Base-by-base conservation (phyloP, 2,113 vertebrate species). In the Dascyllus trimaculatus region DNA sequence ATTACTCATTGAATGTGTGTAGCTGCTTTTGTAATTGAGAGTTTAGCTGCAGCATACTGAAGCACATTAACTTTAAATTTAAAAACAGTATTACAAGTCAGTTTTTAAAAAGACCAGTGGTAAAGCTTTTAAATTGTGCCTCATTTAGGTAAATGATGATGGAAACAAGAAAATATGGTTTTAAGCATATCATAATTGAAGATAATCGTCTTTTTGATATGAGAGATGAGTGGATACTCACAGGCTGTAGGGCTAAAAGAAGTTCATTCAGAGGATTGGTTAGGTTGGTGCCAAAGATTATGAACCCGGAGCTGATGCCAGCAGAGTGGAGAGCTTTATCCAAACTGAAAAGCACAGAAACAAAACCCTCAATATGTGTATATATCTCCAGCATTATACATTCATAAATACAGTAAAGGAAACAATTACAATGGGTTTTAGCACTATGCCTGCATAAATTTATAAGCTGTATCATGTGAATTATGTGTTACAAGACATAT, bases 231-330 rank as follows among this genome's bases (percentile, higher is more conserved):
- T 62, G 43, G 69, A 61, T 78, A 96, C 98, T 98, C 87, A 99
- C 98, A 62, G 95, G 98, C 83, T 99, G 98, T 57, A 99, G 92
- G 77, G 95, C 78, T 87, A 99, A 95, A 79, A 99, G 90, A 67
- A 99, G 93, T 94, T 99, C 97, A 94, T 99, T 99, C 83, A 99
- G 83, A 26, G 98, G 98, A 90, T 99, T 99, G 73, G 96, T 98
- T 59, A 99, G 88, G 92, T 98, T 99, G 85, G 97, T 96, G 92
- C 97, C 97, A 89, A 99, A 96, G 83, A 99, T 95, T 81, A 99
- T 95, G 90, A 99, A 99, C 71, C 98, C 98, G 7, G 96, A 96
- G 87, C 96, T 93, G 67, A 99, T 96, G 67, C 98, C 98, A 92
- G 97, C 96, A 0, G 98, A 99, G 91, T 99, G 97, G 40, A 99